These are phyloP conservation scores for Plagodis pulveraria DNA, from an alignment of 2,888 invertebrate species.

Conservation along the genomic window DNA sequence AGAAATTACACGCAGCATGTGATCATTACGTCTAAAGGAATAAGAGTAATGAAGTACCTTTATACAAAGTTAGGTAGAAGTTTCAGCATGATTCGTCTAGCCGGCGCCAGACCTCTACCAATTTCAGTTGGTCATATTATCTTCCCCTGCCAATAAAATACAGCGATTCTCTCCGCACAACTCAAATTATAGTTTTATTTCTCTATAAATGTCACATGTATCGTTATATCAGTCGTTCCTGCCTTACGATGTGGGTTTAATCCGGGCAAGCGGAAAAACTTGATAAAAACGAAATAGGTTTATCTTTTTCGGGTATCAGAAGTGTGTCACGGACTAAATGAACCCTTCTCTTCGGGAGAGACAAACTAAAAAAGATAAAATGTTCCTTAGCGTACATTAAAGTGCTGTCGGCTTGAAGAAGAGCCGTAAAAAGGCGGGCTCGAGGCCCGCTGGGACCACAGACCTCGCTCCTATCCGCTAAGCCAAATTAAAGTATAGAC, in stretches of 20 bases:
- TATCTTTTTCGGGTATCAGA: conserved; percentile 72
- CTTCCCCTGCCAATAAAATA: conserved; percentile 56
- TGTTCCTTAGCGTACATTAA: conserved; percentile 79
- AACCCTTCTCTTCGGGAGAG: conserved; percentile 75
- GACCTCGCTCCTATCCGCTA: conserved; percentile 51
- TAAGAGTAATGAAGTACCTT: conserved; percentile 24
- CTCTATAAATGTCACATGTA: conserved; percentile 50
- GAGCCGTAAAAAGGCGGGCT: conserved; percentile 73
- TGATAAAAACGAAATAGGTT: conserved; percentile 62
- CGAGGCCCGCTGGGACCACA: conserved; percentile 59
- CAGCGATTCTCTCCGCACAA: conserved; percentile 47
- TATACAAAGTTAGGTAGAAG: conserved; percentile 26
- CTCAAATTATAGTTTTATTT: conserved; percentile 59
- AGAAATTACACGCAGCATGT: conserved; percentile 38
- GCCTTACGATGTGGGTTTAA: conserved; percentile 42
- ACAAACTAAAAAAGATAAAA: conserved; percentile 82
- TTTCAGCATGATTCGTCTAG: conserved; percentile 45
- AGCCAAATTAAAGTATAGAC: conserved; percentile 72
- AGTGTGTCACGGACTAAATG: conserved; percentile 74
- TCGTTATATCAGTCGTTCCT: conserved; percentile 35
- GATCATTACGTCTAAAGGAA: conserved; percentile 35
- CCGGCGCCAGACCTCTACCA: conserved; percentile 68
- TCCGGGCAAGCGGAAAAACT: conserved; percentile 59
- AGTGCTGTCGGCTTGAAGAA: conserved; percentile 69
- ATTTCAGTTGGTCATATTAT: conserved; percentile 47